Percentiles rank a stretch among this genome's conserved stretches.
Evolutionary conservation across 64 coral and sea anemone species (phyloP).

Genomic region (Montipora capricornis): DNA sequence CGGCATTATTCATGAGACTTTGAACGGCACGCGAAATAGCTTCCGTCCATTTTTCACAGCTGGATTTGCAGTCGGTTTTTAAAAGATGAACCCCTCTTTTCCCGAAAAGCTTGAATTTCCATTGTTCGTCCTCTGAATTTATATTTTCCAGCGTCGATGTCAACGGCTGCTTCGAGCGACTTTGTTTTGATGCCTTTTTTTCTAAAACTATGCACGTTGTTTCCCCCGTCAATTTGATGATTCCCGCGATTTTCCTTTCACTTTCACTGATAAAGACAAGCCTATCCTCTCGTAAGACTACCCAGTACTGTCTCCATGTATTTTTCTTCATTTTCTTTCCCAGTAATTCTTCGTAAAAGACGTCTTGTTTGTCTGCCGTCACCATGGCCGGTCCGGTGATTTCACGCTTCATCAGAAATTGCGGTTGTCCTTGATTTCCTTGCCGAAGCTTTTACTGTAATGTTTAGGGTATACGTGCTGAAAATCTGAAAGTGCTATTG

Average conservation of each 20-base stretch:
- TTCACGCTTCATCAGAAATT: not conserved
- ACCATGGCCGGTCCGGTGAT: not conserved
- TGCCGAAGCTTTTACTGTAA: not conserved
- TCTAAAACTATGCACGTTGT: conserved; percentile 18
- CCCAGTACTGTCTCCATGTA: conserved; percentile 53
- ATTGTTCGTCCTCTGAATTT: not conserved
- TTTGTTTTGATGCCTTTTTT: not conserved
- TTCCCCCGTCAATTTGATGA: conserved; percentile 20
- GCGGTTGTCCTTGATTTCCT: not conserved
- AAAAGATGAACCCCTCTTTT: conserved; percentile 66
- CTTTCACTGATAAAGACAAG: conserved; percentile 34
- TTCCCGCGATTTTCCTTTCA: conserved; percentile 27
- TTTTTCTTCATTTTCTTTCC: conserved; percentile 62
- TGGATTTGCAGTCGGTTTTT: conserved; percentile 43
- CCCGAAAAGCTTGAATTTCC: conserved; percentile 43
- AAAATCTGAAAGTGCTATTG: not conserved
- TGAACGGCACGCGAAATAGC: conserved; percentile 25
- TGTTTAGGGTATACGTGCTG: not conserved
- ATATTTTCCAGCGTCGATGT: not conserved
- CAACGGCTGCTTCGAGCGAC: not conserved
- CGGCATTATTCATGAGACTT: not conserved
- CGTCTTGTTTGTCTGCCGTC: not conserved
- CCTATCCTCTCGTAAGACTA: conserved; percentile 10
- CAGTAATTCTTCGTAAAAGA: conserved; percentile 10
- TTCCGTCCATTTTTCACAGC: conserved; percentile 54